Conservation (phyloP, 2,888 invertebrate genomes). For the Melipona bicolor region DNA sequence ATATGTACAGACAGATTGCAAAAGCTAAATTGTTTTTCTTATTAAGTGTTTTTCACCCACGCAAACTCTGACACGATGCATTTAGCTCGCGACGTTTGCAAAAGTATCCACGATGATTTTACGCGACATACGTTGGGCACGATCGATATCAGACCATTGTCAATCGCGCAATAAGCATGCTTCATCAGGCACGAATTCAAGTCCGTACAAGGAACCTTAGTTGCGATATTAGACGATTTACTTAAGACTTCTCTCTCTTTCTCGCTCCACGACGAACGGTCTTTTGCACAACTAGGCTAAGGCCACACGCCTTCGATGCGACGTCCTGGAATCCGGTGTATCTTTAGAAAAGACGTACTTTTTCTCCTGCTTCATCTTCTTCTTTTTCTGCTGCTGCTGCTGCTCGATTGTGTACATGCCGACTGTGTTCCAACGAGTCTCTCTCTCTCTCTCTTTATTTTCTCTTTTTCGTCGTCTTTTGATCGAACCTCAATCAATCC, state of each 20-base stretch:
- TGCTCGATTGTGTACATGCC: constrained; percentile 30
- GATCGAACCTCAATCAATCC: constrained; percentile 22
- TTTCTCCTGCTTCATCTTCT: constrained; percentile 34
- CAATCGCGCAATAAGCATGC: background rate
- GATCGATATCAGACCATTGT: too few relatives aligned
- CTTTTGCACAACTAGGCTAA: constrained; percentile 65
- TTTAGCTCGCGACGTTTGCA: too few relatives aligned
- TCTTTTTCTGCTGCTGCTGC: constrained; percentile 9
- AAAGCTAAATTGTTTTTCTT: too few relatives aligned
- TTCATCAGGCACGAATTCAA: constrained; percentile 31
- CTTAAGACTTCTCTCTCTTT: constrained; percentile 26
- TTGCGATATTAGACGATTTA: constrained; percentile 57
- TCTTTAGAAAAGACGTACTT: constrained; percentile 51
- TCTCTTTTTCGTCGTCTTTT: background rate
- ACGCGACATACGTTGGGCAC: too few relatives aligned
- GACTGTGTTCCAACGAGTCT: constrained; percentile 43
- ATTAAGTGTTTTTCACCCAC: too few relatives aligned
- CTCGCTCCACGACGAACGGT: constrained; percentile 15
- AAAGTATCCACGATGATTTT: background rate
- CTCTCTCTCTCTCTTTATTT: background rate
- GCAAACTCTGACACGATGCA: too few relatives aligned
- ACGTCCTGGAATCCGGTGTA: constrained; percentile 57
- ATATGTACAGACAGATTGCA: too few relatives aligned
- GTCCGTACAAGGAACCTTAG: constrained; percentile 39
- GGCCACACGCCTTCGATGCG: constrained; percentile 49